These are phyloP conservation scores for Agonopterix alstromeriana DNA, from an alignment of 2,888 invertebrate genomes.

Conservation along the genomic window DNA sequence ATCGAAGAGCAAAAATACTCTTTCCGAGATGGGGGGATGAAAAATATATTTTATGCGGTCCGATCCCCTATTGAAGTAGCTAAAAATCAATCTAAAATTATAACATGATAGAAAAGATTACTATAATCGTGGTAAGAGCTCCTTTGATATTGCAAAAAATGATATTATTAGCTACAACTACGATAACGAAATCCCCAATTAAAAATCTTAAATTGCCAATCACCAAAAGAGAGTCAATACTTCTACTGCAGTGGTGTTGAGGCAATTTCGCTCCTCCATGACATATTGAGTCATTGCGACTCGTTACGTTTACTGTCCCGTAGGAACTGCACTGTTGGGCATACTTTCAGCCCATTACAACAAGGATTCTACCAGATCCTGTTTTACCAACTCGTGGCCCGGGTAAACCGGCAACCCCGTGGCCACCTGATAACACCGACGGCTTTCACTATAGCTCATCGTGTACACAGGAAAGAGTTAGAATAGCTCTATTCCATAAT, in stretches of 20 bases:
- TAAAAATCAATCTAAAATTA: no score
- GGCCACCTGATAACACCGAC: slow-evolving; percentile 1
- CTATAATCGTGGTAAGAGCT: no score
- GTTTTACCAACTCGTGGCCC: not conserved
- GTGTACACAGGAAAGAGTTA: slow-evolving; percentile 20
- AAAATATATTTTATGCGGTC: no score
- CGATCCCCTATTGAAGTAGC: no score
- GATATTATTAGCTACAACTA: no score
- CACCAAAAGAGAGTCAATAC: slow-evolving; percentile 32
- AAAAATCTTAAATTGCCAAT: no score
- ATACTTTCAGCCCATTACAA: not conserved
- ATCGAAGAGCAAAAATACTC: no score
- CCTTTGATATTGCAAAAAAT: no score
- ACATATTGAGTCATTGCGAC: not conserved
- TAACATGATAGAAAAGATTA: no score
- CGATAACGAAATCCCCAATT: no score
- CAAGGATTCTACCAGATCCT: not conserved
- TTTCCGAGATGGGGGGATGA: no score
- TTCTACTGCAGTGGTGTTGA: slow-evolving; percentile 40
- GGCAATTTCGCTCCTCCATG: slow-evolving; percentile 9
- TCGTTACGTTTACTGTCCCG: not conserved
- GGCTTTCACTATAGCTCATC: slow-evolving; percentile 6
- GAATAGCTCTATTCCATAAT: slow-evolving; percentile 24
- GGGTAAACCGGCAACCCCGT: not conserved
- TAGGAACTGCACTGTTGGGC: slow-evolving; percentile 1